Evolutionary conservation across 1,140 invertebrate genomes (phyloP).

Genomic region (Trachymyrmex cornetzi): DNA sequence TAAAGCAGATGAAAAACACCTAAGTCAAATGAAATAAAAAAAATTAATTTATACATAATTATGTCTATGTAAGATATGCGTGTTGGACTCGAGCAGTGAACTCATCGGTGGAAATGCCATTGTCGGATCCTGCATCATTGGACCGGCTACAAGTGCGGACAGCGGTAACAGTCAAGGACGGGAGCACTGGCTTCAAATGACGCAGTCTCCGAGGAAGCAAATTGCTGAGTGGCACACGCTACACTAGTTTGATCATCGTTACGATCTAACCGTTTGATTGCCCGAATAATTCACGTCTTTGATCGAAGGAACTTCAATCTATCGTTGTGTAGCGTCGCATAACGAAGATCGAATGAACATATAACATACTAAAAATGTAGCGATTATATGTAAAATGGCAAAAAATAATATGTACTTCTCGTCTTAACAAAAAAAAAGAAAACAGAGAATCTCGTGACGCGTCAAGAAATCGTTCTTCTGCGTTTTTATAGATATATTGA

Average conservation of each 20-base stretch:
- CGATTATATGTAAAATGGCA: constrained; percentile 46
- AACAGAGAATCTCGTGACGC: neutral
- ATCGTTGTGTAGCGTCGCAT: neutral
- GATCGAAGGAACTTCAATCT: constrained; percentile 35
- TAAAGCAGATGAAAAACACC: neutral
- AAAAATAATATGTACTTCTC: neutral
- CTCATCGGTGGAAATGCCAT: constrained; percentile 90
- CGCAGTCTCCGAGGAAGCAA: constrained; percentile 92
- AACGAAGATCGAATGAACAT: constrained; percentile 15
- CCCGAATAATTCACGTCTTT: constrained; percentile 17
- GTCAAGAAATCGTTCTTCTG: constrained; percentile 40
- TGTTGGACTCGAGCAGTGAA: constrained; percentile 89
- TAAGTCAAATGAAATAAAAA: neutral
- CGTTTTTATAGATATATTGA: constrained; percentile 55
- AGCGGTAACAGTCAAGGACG: constrained; percentile 79
- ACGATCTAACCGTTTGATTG: constrained; percentile 22
- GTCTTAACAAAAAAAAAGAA: neutral
- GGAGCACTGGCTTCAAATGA: constrained; percentile 94
- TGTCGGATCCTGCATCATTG: constrained; percentile 91
- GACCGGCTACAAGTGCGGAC: constrained; percentile 87
- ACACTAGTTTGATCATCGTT: constrained; percentile 67
- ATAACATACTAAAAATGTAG: constrained; percentile 24
- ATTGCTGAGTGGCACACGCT: constrained; percentile 95
- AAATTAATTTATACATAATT: neutral
- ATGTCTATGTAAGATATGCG: constrained; percentile 85